phyloP scores from a whole-genome alignment of 2,113 vertebrate species.

The Uropsilus gracilis region DNA sequence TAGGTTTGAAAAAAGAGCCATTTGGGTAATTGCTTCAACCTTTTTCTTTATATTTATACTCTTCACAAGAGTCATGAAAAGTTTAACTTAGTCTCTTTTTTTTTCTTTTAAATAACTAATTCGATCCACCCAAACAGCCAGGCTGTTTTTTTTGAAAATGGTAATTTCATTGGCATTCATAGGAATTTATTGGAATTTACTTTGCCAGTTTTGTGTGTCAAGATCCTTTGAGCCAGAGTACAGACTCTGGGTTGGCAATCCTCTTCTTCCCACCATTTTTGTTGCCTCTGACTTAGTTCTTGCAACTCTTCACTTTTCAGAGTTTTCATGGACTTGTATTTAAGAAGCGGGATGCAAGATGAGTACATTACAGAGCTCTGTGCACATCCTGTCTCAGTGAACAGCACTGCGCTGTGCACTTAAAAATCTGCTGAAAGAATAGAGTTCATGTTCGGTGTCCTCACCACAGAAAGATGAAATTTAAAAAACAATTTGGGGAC shows the following conservation, averaged over 20 bases:
- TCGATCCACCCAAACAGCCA: background rate
- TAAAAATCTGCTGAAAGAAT: background rate
- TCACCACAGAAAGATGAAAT: background rate
- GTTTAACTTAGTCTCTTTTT: conserved; percentile 29
- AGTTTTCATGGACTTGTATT: conserved; percentile 10
- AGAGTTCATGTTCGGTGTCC: background rate
- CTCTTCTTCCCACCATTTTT: background rate
- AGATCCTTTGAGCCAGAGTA: conserved; percentile 3
- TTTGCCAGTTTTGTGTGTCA: conserved; percentile 5
- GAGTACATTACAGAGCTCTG: background rate
- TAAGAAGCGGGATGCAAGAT: background rate
- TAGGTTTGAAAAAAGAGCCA: background rate
- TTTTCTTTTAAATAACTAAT: conserved; percentile 18
- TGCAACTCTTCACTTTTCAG: background rate
- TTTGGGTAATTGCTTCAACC: background rate
- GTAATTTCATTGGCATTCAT: background rate
- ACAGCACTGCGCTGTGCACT: background rate
- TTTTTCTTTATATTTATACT: background rate
- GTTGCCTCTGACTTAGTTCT: background rate
- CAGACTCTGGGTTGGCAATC: background rate
- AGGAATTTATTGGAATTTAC: background rate
- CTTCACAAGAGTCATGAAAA: background rate
- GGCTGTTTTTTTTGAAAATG: background rate
- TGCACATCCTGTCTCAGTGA: background rate
- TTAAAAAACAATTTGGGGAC: background rate